Conservation (phyloP, 2,113 vertebrate genomes). For the Phodopus roborovskii region DNA sequence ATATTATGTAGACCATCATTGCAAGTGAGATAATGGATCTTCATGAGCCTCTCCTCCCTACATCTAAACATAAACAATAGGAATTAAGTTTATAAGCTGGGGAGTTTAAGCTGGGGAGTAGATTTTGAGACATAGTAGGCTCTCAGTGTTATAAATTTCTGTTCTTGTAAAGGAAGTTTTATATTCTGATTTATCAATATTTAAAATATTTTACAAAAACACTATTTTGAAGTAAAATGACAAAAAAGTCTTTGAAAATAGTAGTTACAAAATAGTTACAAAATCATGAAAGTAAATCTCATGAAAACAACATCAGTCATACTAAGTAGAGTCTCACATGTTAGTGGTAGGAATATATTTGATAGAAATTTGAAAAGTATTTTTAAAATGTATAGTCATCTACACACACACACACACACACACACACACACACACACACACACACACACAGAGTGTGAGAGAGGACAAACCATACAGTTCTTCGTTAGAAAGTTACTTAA, state of each 20-base stretch:
- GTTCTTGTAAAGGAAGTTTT: not conserved
- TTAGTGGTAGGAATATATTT: not conserved
- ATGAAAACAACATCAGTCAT: not conserved
- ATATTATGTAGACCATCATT: not conserved
- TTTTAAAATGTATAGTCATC: not conserved
- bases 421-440: no score
- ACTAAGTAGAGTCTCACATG: not conserved
- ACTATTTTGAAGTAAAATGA: not conserved
- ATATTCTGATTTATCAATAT: not conserved
- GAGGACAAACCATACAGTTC: no score
- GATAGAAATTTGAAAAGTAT: not conserved
- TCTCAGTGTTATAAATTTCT: not conserved
- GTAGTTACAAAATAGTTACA: not conserved
- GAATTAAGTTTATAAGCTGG: not conserved
- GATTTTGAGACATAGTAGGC: not conserved
- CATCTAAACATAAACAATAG: not conserved
- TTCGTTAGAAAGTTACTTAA: not conserved
- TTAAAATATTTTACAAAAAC: not conserved
- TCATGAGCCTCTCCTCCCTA: no score
- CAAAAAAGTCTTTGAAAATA: not conserved
- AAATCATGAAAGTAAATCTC: not conserved
- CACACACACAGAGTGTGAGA: not conserved
- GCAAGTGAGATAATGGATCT: not conserved
- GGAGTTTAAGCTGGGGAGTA: not conserved
- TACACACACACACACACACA: not conserved